phyloP scores from a whole-genome alignment of 1,140 invertebrate genomes.

The Drosophila fuyamai region DNA sequence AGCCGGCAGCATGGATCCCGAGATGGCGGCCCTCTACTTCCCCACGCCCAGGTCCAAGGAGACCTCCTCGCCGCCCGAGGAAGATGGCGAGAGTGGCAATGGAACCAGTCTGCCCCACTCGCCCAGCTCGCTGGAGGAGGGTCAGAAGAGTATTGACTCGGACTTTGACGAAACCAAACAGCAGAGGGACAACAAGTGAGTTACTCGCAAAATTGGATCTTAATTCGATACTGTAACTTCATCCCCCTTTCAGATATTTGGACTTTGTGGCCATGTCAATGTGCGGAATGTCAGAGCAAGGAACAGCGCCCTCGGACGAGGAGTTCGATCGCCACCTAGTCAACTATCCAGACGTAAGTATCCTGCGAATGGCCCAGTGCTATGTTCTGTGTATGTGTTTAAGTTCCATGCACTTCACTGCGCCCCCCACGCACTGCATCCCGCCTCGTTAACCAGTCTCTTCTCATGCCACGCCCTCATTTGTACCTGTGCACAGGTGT shows the following conservation, averaged over 20 bases:
- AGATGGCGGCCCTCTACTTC: conserved; percentile 95
- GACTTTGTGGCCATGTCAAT: conserved; percentile 90
- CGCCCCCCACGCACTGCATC: conserved; percentile 56
- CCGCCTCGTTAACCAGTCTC: conserved; percentile 44
- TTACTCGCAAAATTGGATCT: conserved; percentile 45
- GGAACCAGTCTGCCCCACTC: conserved; percentile 97
- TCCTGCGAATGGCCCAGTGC: background rate
- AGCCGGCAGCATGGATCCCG: conserved; percentile 94
- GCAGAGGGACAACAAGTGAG: conserved; percentile 85
- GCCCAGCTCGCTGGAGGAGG: conserved; percentile 92
- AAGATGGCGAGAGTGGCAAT: conserved; percentile 97
- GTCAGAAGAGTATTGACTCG: conserved; percentile 90
- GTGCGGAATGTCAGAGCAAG: conserved; percentile 90
- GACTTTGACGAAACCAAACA: conserved; percentile 92
- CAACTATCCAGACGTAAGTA: conserved; percentile 84
- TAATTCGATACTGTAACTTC: background rate
- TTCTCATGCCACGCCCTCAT: conserved; percentile 34
- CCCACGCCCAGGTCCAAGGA: conserved; percentile 85
- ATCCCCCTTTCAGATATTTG: conserved; percentile 79
- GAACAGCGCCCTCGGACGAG: conserved; percentile 87
- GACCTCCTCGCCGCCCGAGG: conserved; percentile 86
- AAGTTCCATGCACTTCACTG: conserved; percentile 44
- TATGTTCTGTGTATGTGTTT: conserved; percentile 49
- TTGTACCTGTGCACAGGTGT: conserved; percentile 86
- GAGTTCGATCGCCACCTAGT: conserved; percentile 91